These are phyloP conservation scores for Connochaetes taurinus DNA, from an alignment of 2,113 vertebrate species.

Conservation along the genomic window DNA sequence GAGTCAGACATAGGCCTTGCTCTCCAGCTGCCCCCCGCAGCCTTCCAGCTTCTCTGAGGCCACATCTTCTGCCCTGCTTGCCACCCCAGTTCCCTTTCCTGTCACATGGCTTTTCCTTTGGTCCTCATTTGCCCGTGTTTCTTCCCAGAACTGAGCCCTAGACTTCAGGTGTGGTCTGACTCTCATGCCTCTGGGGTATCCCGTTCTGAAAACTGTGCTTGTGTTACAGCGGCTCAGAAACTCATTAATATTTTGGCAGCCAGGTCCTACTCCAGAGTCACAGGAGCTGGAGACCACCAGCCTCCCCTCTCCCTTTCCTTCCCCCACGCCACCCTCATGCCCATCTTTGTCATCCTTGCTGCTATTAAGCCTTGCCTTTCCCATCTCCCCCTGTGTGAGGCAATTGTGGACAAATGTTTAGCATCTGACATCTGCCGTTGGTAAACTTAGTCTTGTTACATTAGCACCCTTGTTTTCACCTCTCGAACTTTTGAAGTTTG, in stretches of 20 bases:
- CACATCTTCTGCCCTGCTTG: not conserved
- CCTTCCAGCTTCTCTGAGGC: not conserved
- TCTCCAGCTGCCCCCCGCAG: not conserved
- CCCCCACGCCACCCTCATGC: not conserved
- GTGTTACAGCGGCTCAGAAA: not conserved
- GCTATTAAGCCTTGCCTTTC: not conserved
- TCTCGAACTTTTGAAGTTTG: not conserved
- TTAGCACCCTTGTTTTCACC: not conserved
- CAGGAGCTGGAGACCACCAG: not conserved
- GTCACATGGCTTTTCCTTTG: fast-evolving
- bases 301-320: not conserved
- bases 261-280: not conserved
- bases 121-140: fast-evolving
- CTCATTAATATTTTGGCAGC: not conserved
- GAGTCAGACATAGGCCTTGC: fast-evolving
- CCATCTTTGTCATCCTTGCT: not conserved
- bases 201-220: not conserved
- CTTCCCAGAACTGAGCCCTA: not conserved
- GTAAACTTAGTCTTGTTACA: not conserved
- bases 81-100: not conserved
- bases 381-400: not conserved
- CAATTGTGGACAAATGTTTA: not conserved
- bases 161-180: slow-evolving; percentile 21
- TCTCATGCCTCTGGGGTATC: not conserved
- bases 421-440: not conserved